Evolutionary conservation across 2,888 invertebrate genomes (phyloP).

Genomic region (Cremastinae sp.): DNA sequence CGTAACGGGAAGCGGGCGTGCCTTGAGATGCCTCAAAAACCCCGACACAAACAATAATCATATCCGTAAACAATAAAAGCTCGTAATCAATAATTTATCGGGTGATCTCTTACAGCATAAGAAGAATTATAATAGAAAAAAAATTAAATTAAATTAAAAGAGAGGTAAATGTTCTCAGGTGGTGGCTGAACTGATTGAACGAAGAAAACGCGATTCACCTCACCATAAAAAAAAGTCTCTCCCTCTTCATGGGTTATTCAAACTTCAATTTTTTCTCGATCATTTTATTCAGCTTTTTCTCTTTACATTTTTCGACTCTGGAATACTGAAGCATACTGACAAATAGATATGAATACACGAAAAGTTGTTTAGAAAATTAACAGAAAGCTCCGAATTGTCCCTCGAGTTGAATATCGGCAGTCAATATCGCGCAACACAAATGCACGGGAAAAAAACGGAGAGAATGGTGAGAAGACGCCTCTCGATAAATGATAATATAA

Average conservation of each 20-base stretch:
- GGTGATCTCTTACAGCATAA: constrained; percentile 60
- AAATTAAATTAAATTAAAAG: constrained; percentile 24
- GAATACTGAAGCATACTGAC: too few species aligned
- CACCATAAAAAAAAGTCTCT: constrained; percentile 60
- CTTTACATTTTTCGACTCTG: not conserved
- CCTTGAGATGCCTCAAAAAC: constrained; percentile 75
- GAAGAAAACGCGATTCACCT: constrained; percentile 59
- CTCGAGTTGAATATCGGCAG: constrained; percentile 28
- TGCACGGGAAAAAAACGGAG: constrained; percentile 15
- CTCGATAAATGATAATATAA: not conserved
- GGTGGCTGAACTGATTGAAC: constrained; percentile 58
- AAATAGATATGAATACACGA: constrained; percentile 8
- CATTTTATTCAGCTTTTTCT: not conserved
- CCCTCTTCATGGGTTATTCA: constrained; percentile 48
- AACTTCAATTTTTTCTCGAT: constrained; percentile 19
- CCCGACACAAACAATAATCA: constrained; percentile 77
- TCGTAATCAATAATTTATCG: constrained; percentile 63
- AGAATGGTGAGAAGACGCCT: not conserved
- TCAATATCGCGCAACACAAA: constrained; percentile 46
- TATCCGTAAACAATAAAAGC: constrained; percentile 69
- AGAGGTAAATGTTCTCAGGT: constrained; percentile 44
- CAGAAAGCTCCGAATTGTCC: not conserved
- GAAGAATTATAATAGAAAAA: constrained; percentile 52
- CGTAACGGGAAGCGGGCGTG: constrained; percentile 71
- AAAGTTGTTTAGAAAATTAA: not conserved